Percentiles rank a stretch among this genome's conserved stretches.
These are phyloP conservation scores for Macroglossus sobrinus DNA, from an alignment of 2,113 vertebrate genomes.

Conservation along the genomic window DNA sequence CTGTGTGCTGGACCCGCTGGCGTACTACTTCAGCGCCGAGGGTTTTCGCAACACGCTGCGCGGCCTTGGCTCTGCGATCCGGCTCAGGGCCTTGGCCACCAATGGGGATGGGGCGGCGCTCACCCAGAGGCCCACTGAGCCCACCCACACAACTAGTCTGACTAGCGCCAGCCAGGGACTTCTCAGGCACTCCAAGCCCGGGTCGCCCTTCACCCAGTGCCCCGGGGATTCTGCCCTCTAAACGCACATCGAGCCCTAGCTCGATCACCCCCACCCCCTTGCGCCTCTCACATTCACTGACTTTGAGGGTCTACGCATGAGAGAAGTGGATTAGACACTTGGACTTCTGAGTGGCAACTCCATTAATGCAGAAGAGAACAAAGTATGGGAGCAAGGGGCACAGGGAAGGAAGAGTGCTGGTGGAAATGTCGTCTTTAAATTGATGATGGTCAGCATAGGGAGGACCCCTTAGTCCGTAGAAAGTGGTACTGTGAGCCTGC, in stretches of 20 bases:
- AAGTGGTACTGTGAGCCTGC: background rate
- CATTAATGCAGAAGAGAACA: background rate
- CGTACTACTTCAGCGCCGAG: slow-evolving; percentile 88
- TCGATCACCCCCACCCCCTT: rapidly evolving
- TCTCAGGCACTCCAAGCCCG: background rate
- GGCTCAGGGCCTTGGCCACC: slow-evolving; percentile 53
- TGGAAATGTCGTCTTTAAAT: background rate
- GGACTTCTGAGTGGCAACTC: background rate
- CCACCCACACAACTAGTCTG: rapidly evolving
- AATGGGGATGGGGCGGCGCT: background rate
- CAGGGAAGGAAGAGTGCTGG: background rate
- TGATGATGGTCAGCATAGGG: background rate
- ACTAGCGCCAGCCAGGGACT: slow-evolving; percentile 8
- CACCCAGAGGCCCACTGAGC: background rate
- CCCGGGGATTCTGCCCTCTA: slow-evolving; percentile 78
- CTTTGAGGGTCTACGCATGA: background rate
- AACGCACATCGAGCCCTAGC: background rate
- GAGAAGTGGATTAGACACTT: background rate
- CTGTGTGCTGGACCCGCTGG: slow-evolving; percentile 84
- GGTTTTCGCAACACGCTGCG: slow-evolving; percentile 84
- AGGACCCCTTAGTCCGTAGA: too few species aligned
- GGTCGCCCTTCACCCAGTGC: slow-evolving; percentile 55
- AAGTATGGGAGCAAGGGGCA: background rate
- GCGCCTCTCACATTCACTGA: background rate
- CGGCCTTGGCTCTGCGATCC: slow-evolving; percentile 2